Percentiles rank a stretch among this genome's conserved stretches.
phyloP scores from a whole-genome alignment of 2,797 vertebrate species.

The Hippopotamyrus pictus region DNA sequence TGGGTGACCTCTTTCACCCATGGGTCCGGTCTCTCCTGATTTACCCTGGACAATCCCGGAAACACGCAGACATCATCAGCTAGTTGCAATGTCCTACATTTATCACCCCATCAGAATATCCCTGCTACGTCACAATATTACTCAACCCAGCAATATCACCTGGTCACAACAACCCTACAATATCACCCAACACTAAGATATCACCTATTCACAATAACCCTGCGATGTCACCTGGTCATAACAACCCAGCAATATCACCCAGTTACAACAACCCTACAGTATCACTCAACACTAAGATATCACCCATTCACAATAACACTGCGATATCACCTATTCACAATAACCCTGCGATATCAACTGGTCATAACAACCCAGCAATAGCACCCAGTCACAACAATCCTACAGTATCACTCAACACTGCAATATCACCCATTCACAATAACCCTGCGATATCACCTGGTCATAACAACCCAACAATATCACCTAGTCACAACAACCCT shows the following conservation, averaged over 20 bases:
- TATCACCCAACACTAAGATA: not conserved
- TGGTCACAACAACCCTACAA: not conserved
- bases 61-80: not conserved
- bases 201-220: not conserved
- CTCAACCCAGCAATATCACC: not conserved
- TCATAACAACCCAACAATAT: no score
- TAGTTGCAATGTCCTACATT: not conserved
- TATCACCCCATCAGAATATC: not conserved
- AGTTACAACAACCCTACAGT: not conserved
- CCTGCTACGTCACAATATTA: not conserved
- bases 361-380: not conserved
- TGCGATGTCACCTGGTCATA: not conserved
- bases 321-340: not conserved
- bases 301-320: not conserved
- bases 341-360: not conserved
- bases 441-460: not conserved
- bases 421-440: not conserved
- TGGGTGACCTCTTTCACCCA: slow-evolving; percentile 84
- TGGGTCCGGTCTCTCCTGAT: slow-evolving; percentile 77
- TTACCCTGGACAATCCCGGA: slow-evolving; percentile 66
- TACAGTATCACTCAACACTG: no score
- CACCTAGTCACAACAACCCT: no score
- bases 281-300: not conserved
- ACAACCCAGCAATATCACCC: not conserved
- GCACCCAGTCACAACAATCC: not conserved